These are phyloP conservation scores for Melieria omissa DNA, from an alignment of 2,888 invertebrate species.

Conservation along the genomic window DNA sequence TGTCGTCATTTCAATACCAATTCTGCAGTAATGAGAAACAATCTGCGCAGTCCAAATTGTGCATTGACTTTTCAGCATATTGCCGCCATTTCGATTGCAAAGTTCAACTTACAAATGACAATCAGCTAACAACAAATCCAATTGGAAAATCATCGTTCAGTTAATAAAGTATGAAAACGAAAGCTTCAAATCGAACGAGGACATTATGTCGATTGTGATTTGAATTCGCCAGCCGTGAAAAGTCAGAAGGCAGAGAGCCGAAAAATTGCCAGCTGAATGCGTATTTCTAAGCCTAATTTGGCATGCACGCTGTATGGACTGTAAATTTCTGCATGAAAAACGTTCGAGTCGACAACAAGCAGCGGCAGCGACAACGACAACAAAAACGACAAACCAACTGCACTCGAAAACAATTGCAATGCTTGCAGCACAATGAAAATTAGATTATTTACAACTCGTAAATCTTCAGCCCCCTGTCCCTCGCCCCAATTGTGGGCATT, in stretches of 20 bases:
- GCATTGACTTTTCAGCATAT: too few species aligned
- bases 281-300: too few species aligned
- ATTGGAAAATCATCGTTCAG: too few species aligned
- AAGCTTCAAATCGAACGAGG: neutral
- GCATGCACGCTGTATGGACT: too few species aligned
- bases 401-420: conserved; percentile 19
- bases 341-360: neutral
- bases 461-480: conserved; percentile 15
- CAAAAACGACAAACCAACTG: conserved; percentile 13
- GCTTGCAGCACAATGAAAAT: conserved; percentile 27
- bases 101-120: too few species aligned
- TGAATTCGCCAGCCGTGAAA: neutral
- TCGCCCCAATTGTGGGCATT: neutral
- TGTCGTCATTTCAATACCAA: too few species aligned
- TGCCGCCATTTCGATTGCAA: too few species aligned
- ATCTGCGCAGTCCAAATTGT: too few species aligned
- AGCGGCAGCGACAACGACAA: neutral
- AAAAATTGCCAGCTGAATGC: too few species aligned
- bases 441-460: conserved; percentile 39
- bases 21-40: too few species aligned
- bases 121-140: too few species aligned
- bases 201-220: neutral
- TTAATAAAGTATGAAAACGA: too few species aligned
- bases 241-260: neutral
- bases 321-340: neutral